phyloP scores from a whole-genome alignment of 2,797 vertebrate genomes.

The Tiaroga cobitis region DNA sequence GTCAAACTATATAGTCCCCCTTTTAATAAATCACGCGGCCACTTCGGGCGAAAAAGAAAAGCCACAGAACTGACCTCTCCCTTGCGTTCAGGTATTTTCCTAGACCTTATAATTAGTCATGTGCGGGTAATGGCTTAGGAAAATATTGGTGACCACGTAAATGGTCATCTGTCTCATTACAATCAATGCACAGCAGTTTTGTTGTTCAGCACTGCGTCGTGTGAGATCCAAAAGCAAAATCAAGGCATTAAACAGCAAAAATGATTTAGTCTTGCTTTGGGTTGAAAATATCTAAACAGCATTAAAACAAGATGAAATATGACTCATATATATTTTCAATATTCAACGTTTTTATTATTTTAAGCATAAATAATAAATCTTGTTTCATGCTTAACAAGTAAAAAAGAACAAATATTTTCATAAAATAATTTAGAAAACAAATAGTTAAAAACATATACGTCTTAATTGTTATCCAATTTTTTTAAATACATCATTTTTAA shows the following conservation, averaged over 20 bases:
- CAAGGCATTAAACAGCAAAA: not conserved
- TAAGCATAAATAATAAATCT: not conserved
- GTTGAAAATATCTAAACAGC: not conserved
- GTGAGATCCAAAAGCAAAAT: slow-evolving; percentile 2
- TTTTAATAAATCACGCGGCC: slow-evolving; percentile 49
- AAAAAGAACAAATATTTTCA: not conserved
- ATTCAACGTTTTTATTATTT: not conserved
- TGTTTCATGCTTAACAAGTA: not conserved
- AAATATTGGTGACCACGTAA: slow-evolving; percentile 54
- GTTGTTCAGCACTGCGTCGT: slow-evolving; percentile 4
- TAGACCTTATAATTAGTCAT: slow-evolving; percentile 54
- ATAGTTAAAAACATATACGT: not conserved
- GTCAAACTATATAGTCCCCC: slow-evolving; percentile 27
- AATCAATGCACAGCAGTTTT: slow-evolving; percentile 45
- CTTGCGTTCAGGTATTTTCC: slow-evolving; percentile 34
- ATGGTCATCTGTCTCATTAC: slow-evolving; percentile 47
- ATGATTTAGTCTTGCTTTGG: no score
- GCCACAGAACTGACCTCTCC: slow-evolving; percentile 28
- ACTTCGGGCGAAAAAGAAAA: slow-evolving; percentile 33
- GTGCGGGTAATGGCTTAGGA: slow-evolving; percentile 55
- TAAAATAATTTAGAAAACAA: not conserved
- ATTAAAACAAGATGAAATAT: not conserved
- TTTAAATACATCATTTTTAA: not conserved
- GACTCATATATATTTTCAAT: not conserved
- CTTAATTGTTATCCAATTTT: not conserved